Percentiles rank a stretch among this genome's conserved stretches.
These are phyloP conservation scores for Trachelipus rathkii DNA, from an alignment of 1,140 invertebrate genomes.

Conservation along the genomic window DNA sequence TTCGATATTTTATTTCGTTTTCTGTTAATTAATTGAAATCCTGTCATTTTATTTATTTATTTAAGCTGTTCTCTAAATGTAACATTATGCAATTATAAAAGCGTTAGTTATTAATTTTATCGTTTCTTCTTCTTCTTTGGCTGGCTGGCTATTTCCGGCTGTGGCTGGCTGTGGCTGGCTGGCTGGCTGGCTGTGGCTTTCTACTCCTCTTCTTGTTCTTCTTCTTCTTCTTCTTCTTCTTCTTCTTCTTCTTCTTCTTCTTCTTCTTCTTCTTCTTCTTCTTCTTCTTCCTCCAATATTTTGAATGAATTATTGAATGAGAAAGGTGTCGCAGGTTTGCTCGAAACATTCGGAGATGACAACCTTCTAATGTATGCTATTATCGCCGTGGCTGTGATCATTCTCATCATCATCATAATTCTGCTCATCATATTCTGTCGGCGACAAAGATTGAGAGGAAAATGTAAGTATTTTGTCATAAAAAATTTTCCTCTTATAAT, in stretches of 20 bases:
- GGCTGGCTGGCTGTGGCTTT: no score
- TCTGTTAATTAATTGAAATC: no score
- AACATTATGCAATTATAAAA: no score
- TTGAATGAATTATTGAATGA: conserved; percentile 12
- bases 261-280: conserved; percentile 25
- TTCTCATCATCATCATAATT: conserved; percentile 74
- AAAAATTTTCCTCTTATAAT: background rate
- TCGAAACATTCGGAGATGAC: conserved; percentile 65
- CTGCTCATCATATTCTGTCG: conserved; percentile 76
- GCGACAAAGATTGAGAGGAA: conserved; percentile 70
- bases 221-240: conserved; percentile 23
- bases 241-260: conserved; percentile 13
- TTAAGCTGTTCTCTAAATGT: no score
- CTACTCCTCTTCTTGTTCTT: background rate
- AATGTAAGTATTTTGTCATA: conserved; percentile 68
- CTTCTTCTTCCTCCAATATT: background rate
- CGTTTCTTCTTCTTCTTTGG: conserved; percentile 26
- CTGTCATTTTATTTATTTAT: no score
- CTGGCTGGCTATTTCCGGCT: no score
- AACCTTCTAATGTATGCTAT: conserved; percentile 70
- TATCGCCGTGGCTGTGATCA: conserved; percentile 67
- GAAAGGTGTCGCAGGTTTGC: conserved; percentile 46
- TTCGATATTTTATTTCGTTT: no score
- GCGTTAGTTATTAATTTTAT: conserved; percentile 26
- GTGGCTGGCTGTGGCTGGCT: no score